phyloP scores from a whole-genome alignment of 2,113 vertebrate species.

The Lynx canadensis region DNA sequence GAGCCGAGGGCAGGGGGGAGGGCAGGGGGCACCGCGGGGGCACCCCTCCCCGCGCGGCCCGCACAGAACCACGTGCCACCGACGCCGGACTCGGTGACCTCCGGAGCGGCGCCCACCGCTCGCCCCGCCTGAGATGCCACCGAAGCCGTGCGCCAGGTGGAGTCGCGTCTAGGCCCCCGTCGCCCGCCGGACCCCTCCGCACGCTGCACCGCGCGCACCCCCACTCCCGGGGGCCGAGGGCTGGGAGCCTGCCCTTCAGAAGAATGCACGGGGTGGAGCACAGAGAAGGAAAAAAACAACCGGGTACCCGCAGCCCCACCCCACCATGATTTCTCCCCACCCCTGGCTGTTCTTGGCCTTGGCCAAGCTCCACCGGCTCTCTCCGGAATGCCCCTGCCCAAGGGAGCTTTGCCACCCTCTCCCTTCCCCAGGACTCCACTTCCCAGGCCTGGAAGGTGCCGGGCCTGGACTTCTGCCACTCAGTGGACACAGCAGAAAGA shows the following conservation, averaged over 20 bases:
- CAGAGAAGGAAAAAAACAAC: neutral
- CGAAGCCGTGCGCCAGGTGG: neutral
- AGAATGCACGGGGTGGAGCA: constrained; percentile 26
- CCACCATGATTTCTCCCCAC: neutral
- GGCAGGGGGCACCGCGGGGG: neutral
- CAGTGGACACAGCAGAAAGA: neutral
- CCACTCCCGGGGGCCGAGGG: neutral
- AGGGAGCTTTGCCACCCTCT: neutral
- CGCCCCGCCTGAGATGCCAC: neutral
- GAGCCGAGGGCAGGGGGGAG: neutral
- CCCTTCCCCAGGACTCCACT: neutral
- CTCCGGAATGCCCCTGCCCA: neutral
- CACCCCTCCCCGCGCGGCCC: neutral
- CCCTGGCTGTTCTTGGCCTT: neutral
- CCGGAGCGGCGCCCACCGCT: neutral
- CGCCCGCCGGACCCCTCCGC: neutral
- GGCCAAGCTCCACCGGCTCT: neutral
- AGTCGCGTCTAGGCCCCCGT: fast-evolving
- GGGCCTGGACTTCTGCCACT: neutral
- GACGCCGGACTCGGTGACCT: neutral
- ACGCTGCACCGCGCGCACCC: neutral
- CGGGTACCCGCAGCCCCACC: neutral
- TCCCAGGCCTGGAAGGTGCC: neutral
- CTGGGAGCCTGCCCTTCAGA: neutral
- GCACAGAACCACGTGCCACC: neutral